These are phyloP conservation scores for Geopemphigus sp. DNA, from an alignment of 1,140 invertebrate species.

Conservation along the genomic window DNA sequence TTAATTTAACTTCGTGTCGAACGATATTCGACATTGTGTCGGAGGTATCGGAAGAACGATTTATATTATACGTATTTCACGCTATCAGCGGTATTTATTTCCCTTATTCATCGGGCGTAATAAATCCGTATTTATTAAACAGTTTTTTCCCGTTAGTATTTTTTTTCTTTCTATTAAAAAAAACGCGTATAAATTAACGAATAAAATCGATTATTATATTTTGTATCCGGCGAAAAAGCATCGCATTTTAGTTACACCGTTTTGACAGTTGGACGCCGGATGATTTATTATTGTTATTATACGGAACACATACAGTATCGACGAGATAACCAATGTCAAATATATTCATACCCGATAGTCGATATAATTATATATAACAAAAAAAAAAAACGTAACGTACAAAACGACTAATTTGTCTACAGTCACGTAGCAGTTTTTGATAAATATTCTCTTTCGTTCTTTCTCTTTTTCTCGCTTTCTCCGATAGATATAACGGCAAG, in stretches of 20 bases:
- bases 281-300: slow-evolving; percentile 1
- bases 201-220: background rate
- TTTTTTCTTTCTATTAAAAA: background rate
- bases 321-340: background rate
- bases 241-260: background rate
- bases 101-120: background rate
- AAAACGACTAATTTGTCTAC: too few relatives aligned
- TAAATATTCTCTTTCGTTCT: slow-evolving; percentile 13
- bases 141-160: background rate
- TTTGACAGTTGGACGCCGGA: background rate
- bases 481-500: too few relatives aligned
- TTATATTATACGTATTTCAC: background rate
- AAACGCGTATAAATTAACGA: background rate
- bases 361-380: background rate
- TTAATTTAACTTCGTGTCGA: too few relatives aligned
- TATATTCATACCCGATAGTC: background rate
- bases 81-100: background rate
- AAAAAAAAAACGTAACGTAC: too few relatives aligned
- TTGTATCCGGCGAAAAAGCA: background rate
- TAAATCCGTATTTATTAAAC: background rate
- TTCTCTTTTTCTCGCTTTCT: too few relatives aligned
- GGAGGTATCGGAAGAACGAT: too few relatives aligned
- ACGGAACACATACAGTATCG: background rate
- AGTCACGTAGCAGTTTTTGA: too few relatives aligned
- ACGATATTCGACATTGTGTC: too few relatives aligned